A percentile compares a stretch with the other conserved stretches of the same genome.
These are phyloP conservation scores for Hystrix brachyura DNA, from an alignment of 2,113 vertebrate species.

Conservation along the genomic window DNA sequence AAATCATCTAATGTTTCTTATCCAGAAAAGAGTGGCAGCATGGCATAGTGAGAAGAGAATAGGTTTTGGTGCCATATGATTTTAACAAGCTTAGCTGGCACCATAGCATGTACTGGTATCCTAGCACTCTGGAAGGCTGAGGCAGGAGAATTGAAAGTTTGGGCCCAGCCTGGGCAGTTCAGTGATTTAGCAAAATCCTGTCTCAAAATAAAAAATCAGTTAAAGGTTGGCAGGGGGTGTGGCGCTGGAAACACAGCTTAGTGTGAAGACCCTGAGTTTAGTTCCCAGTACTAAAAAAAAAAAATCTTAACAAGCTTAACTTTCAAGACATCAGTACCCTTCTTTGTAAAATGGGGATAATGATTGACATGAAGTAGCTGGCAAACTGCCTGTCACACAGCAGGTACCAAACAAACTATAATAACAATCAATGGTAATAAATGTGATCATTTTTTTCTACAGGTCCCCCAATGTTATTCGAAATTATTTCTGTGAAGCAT, in stretches of 20 bases:
- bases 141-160: not conserved
- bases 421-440: not conserved
- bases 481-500: slow-evolving; percentile 22
- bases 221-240: not conserved
- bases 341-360: slow-evolving; percentile 20
- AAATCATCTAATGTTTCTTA: slow-evolving; percentile 15
- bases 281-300: not conserved
- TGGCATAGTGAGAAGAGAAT: not conserved
- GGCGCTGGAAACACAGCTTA: not conserved
- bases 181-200: not conserved
- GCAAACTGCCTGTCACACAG: not conserved
- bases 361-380: not conserved
- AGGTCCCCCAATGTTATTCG: not conserved
- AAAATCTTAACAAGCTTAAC: not conserved
- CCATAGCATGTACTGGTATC: not conserved
- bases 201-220: not conserved
- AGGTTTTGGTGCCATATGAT: not conserved
- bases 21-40: not conserved
- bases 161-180: not conserved
- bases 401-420: not conserved
- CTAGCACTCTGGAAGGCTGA: not conserved
- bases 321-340: not conserved
- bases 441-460: not conserved
- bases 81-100: not conserved
- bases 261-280: not conserved